Evolutionary conservation across 2,797 vertebrate genomes (phyloP), one percentile per base, ranked within the genome.

Genomic region (Squalus acanthias): DNA sequence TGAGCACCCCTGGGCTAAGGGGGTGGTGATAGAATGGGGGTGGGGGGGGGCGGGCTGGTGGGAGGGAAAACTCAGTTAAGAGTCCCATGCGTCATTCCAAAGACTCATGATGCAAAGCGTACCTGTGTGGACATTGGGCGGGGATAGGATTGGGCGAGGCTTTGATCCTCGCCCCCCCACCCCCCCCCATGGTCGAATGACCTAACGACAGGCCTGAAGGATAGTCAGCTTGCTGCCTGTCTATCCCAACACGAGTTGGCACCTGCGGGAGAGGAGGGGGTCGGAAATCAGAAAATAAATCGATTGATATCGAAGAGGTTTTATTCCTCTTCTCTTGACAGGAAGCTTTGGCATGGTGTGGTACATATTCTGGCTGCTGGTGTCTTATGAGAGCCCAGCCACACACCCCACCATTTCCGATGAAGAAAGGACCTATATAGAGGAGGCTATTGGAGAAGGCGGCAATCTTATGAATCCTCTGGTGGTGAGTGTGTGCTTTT

Each of bases 361-460:
- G 99, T 99, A 99, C 97, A 96, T 98, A 69, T 99, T 99, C 97
- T 99, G 99, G 99, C 97, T 99, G 96, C 97, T 99, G 96, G 99
- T 99, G 96, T 99, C 99, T 0, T 99, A 99, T 0, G 98, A 99
- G 97, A 99, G 99, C 97, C 99, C 99, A 0, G 99, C 98, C 1
- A 97, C 98, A 96, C 99, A 99, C 96, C 99, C 99, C 82, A 99
- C 99, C 97, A 99, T 99, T 97, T 98, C 98, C 0, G 98, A 98
- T 0, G 98, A 99, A 97, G 99, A 99, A 97, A 98, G 98, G 69
- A 98, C 97, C 10, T 99, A 99, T 97, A 99, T 99, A 0, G 99
- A 99, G 97, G 98, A 99, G 39, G 98, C 98, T 97, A 99, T 99
- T 0, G 99, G 99, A 10, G 98, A 98, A 92, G 97, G 98, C 0